Evolutionary conservation across 2,888 invertebrate species (phyloP).

Genomic region (Apodemia mormo): DNA sequence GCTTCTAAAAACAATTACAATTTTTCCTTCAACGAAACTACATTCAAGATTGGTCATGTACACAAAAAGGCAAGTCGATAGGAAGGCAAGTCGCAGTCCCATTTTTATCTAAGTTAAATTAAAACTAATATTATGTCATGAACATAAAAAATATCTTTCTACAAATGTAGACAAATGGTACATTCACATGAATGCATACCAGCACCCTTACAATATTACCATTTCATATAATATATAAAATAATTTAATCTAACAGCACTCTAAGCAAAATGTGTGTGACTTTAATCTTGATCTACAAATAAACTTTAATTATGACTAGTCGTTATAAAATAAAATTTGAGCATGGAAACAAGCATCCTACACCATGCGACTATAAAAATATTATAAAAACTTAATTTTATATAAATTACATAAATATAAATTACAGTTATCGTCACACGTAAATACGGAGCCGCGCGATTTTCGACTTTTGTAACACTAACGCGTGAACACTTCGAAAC

Average conservation of each 20-base stretch:
- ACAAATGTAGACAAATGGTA: slow-evolving; percentile 52
- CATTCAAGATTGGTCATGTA: slow-evolving; percentile 50
- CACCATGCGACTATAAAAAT: slow-evolving; percentile 77
- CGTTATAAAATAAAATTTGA: slow-evolving; percentile 77
- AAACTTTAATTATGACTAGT: slow-evolving; percentile 77
- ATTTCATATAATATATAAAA: slow-evolving; percentile 47
- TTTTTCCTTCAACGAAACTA: background rate
- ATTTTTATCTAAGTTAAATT: slow-evolving; percentile 52
- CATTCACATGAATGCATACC: slow-evolving; percentile 57
- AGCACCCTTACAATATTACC: slow-evolving; percentile 55
- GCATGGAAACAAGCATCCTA: slow-evolving; percentile 78
- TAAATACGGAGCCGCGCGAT: slow-evolving; percentile 42
- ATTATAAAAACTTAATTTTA: slow-evolving; percentile 65
- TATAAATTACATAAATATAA: slow-evolving; percentile 72
- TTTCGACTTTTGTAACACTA: slow-evolving; percentile 43
- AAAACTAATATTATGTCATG: slow-evolving; percentile 62
- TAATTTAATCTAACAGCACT: slow-evolving; percentile 64
- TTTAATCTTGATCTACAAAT: slow-evolving; percentile 57
- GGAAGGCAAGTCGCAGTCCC: slow-evolving; percentile 68
- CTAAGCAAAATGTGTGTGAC: slow-evolving; percentile 52
- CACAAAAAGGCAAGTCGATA: slow-evolving; percentile 64
- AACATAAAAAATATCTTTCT: slow-evolving; percentile 56
- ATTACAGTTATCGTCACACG: slow-evolving; percentile 67
- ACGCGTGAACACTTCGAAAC: slow-evolving; percentile 48
- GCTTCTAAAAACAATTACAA: background rate